Evolutionary conservation across 35 echinoderm and acorn worm species (phyloP), one percentile per base, ranked within the genome.

Genomic region (Nesometra sesokonis): DNA sequence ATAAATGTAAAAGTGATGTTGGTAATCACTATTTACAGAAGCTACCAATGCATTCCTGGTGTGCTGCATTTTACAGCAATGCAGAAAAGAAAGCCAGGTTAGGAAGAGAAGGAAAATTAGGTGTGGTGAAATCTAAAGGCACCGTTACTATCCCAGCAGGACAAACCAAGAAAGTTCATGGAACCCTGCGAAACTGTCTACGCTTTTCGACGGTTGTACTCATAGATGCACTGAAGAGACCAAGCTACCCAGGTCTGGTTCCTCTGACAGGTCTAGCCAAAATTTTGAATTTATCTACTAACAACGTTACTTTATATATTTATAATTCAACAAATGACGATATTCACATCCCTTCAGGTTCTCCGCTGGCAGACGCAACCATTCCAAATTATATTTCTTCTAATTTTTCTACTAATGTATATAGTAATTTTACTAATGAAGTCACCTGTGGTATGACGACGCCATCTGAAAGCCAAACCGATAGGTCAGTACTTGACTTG

Each of bases 101-200:
- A 19, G 43, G 82, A 33, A 19, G 29, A 27, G 35, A 93, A 34
- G 87, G 92, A 27, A 46, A 77, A 34, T 34, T 93, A 21, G 92
- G 92, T 1, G 36, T 79, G 19, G 84, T 82, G 11, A 89, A 85
- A 32, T 36, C 47, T 35, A 35, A 80, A 30, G 76, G 32, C 37
- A 77, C 46, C 77, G 0, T 32, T 30, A 17, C 30, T 15, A n/a
- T 89, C 33, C 88, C 33, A 30, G 32, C 78, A 46, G 80, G 80
- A 33, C 36, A 47, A 46, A 34, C 0, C 5, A 80, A 80, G 35
- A 79, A 23, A 23, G 78, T 87, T 36, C 17, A 34, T 57, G 85
- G 79, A 29, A 32, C 30, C 29, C 36, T 89, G 15, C 43, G 81
- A 17, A 89, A 89, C 37, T 0, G 19, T 19, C 82, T 89, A 34